phyloP scores from a whole-genome alignment of 2,797 vertebrate species.

The Echeneis naucrates region DNA sequence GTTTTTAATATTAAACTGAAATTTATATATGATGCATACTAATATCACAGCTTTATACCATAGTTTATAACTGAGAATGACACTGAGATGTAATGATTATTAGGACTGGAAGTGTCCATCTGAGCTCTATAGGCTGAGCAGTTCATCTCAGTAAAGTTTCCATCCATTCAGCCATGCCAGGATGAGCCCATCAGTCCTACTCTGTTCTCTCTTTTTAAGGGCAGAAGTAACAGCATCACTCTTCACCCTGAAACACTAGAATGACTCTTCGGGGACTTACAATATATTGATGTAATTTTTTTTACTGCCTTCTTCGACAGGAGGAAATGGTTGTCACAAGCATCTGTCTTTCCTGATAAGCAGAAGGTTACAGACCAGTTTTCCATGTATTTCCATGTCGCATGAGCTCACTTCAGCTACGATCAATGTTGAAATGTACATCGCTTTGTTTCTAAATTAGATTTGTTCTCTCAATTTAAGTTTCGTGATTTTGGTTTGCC shows the following conservation, averaged over 20 bases:
- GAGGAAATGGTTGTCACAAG: not conserved
- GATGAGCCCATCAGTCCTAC: constrained; percentile 29
- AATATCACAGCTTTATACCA: not conserved
- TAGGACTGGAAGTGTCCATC: not conserved
- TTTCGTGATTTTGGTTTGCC: not conserved
- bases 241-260: constrained; percentile 12
- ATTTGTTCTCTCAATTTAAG: not conserved
- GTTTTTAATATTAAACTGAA: not conserved
- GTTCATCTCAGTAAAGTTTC: constrained; percentile 7
- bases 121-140: constrained; percentile 2
- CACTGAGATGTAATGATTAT: not conserved
- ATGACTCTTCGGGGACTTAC: not conserved
- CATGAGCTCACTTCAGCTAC: not conserved
- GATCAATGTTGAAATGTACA: not conserved
- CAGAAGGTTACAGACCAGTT: not conserved
- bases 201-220: not conserved
- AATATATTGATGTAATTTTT: not conserved
- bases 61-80: not conserved
- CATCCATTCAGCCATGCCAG: constrained; percentile 32
- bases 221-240: not conserved
- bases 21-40: not conserved
- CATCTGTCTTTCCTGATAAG: not conserved
- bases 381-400: not conserved
- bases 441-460: not conserved
- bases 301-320: not conserved